phyloP scores from a whole-genome alignment of 2,113 vertebrate species.

The Podiceps cristatus region DNA sequence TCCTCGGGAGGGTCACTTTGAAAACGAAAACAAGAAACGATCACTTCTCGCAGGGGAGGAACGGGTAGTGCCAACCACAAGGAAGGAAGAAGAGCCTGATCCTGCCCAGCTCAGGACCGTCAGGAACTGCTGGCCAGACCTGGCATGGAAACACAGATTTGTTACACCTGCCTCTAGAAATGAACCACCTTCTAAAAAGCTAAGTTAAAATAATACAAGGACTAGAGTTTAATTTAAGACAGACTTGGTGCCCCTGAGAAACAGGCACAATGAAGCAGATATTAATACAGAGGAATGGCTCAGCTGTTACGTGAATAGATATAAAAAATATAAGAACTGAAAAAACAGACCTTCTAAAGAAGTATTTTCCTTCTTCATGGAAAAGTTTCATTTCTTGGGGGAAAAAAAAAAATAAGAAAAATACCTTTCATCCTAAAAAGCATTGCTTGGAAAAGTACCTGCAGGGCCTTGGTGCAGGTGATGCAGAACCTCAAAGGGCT shows the following conservation, averaged over 20 bases:
- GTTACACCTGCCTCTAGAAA: slow-evolving; percentile 26
- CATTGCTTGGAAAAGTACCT: background rate
- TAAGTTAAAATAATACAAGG: background rate
- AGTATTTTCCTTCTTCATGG: background rate
- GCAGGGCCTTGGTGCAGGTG: background rate
- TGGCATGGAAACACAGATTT: background rate
- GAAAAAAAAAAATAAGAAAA: background rate
- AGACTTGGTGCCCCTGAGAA: background rate
- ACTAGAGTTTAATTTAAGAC: background rate
- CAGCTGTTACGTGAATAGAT: background rate
- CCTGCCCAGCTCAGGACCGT: background rate
- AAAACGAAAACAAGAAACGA: background rate
- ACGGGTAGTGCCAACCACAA: background rate
- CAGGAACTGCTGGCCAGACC: background rate
- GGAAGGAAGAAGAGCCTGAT: background rate
- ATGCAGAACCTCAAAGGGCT: background rate
- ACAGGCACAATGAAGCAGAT: background rate
- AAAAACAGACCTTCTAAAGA: background rate
- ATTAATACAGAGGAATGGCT: background rate
- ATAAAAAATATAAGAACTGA: background rate
- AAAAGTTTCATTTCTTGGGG: background rate
- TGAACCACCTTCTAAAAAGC: slow-evolving; percentile 32
- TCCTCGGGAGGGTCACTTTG: slow-evolving; percentile 60
- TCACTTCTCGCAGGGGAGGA: background rate
- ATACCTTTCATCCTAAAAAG: background rate